A percentile compares a stretch with the other conserved stretches of the same genome.
Evolutionary conservation across 92 coral and sea anemone species (phyloP).

Genomic region (Phymanthus crucifer): DNA sequence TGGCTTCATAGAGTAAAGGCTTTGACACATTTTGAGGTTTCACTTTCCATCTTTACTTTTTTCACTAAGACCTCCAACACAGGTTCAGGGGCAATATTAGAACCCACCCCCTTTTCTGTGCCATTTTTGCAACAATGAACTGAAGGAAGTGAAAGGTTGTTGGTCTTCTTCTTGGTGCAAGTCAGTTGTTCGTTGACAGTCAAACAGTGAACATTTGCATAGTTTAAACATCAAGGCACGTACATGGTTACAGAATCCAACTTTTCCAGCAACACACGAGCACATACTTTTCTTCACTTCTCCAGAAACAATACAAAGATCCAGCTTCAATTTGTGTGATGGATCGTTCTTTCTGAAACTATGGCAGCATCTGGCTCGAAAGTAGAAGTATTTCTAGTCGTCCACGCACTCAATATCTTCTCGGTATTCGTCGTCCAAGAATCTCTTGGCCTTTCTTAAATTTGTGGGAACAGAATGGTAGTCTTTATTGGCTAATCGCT

Average conservation of each 20-base stretch:
- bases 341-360: slow-evolving; percentile 2
- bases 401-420: slow-evolving; percentile 16
- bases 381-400: neutral
- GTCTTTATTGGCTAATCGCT: slow-evolving; percentile 15
- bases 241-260: slow-evolving; percentile 52
- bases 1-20: neutral
- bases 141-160: slow-evolving; percentile 3
- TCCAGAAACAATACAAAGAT: slow-evolving; percentile 42
- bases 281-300: slow-evolving; percentile 41
- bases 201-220: slow-evolving; percentile 39
- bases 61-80: slow-evolving; percentile 37
- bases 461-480: slow-evolving; percentile 24
- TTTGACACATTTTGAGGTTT: neutral
- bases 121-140: slow-evolving; percentile 40
- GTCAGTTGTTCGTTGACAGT: slow-evolving; percentile 22
- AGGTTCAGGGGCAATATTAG: slow-evolving; percentile 30
- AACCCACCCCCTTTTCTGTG: slow-evolving; percentile 39
- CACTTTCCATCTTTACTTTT: slow-evolving; percentile 45
- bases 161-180: slow-evolving; percentile 17
- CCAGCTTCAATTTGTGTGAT: slow-evolving; percentile 14
- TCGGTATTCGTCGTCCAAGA: slow-evolving; percentile 23
- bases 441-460: slow-evolving; percentile 22
- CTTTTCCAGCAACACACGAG: slow-evolving; percentile 51
- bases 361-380: neutral
- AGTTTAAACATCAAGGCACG: slow-evolving; percentile 49